These are phyloP conservation scores for Nixonia krombeini DNA, from an alignment of 1,140 invertebrate species.

Conservation along the genomic window DNA sequence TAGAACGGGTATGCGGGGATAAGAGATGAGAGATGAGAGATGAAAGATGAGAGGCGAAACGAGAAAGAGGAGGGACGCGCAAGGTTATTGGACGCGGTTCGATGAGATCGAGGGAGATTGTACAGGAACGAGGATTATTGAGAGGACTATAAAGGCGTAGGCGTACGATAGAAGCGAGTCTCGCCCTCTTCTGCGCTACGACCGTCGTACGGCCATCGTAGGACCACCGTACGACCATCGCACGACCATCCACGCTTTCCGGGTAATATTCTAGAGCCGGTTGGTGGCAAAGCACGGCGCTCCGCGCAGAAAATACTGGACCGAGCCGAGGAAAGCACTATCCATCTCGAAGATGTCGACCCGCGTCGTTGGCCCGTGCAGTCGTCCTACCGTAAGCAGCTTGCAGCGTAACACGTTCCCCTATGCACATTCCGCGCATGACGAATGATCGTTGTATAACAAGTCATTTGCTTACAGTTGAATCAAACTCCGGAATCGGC, in stretches of 20 bases:
- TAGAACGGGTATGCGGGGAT: too few relatives aligned
- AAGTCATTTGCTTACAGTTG: too few relatives aligned
- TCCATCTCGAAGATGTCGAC: slow-evolving; percentile 49
- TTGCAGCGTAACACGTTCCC: too few relatives aligned
- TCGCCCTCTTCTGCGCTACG: slow-evolving; percentile 10
- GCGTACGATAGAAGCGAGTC: slow-evolving; percentile 44
- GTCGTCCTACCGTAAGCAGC: too few relatives aligned
- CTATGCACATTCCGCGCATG: too few relatives aligned
- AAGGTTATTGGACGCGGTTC: slow-evolving; percentile 51
- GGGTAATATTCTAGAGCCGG: slow-evolving; percentile 54
- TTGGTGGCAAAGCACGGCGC: slow-evolving; percentile 45
- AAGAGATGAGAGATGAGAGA: too few relatives aligned
- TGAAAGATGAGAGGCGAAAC: slow-evolving; percentile 33
- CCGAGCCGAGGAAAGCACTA: slow-evolving; percentile 44
- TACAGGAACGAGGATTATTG: slow-evolving; percentile 34
- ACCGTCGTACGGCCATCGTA: too few relatives aligned
- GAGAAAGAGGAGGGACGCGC: slow-evolving; percentile 41
- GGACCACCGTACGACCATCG: too few relatives aligned
- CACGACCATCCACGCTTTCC: slow-evolving; percentile 54
- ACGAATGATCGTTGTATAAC: too few relatives aligned
- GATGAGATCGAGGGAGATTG: slow-evolving; percentile 18
- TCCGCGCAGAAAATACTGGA: slow-evolving; percentile 51
- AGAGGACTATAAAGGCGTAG: slow-evolving; percentile 45
- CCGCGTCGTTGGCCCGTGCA: too few relatives aligned
- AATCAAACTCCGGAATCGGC: too few relatives aligned